Conservation (phyloP, 2,113 vertebrate species). For the Mobula hypostoma region DNA sequence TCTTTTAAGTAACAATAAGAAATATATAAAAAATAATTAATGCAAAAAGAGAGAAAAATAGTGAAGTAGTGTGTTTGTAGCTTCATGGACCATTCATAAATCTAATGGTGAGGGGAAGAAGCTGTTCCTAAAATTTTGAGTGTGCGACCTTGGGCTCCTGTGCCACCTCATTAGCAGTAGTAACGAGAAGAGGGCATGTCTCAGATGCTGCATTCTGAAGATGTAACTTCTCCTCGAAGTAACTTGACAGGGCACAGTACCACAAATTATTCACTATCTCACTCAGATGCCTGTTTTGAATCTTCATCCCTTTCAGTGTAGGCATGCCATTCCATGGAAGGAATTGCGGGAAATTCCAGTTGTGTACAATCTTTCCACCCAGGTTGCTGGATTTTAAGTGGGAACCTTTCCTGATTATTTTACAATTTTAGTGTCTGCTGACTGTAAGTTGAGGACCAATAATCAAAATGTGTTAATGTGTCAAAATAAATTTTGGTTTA, state of each 20-base stretch:
- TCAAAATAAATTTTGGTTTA: not conserved
- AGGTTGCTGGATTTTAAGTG: not conserved
- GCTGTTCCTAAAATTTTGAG: no score
- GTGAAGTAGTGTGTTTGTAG: no score
- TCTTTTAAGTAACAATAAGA: no score
- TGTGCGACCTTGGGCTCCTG: no score
- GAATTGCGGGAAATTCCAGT: not conserved
- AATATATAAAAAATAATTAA: no score
- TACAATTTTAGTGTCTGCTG: not conserved
- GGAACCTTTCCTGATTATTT: not conserved
- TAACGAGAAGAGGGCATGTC: no score
- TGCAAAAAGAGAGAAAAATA: no score
- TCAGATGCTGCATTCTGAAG: no score
- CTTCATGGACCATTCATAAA: no score
- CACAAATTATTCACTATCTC: not conserved
- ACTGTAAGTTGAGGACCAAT: not conserved
- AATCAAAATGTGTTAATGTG: not conserved
- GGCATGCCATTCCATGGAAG: not conserved
- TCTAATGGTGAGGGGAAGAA: no score
- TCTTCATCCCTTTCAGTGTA: not conserved
- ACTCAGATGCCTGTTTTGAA: not conserved
- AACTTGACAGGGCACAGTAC: not conserved
- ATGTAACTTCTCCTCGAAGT: not conserved
- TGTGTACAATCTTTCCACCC: not conserved
- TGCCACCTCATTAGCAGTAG: no score